Conservation (phyloP, 2,113 vertebrate species). For the Pterocles burchelli region DNA sequence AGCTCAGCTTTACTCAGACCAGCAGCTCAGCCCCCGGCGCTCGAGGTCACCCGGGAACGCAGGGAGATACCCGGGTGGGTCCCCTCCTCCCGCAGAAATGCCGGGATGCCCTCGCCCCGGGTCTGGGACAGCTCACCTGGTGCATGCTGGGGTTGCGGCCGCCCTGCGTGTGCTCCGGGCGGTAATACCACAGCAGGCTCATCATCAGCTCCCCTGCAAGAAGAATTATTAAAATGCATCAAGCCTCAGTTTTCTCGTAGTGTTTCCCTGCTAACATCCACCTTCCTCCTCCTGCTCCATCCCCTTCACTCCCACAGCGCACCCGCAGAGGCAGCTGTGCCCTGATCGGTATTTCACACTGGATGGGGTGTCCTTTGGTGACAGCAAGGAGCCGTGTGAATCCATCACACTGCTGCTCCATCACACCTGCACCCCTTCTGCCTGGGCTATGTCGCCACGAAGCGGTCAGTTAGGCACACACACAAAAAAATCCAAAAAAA, state of each 20-base stretch:
- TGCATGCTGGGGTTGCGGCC: constrained; percentile 91
- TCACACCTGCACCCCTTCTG: neutral
- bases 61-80: neutral
- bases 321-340: neutral
- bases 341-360: constrained; percentile 17
- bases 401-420: neutral
- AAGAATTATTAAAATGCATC: neutral
- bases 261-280: neutral
- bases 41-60: neutral
- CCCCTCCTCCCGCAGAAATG: neutral
- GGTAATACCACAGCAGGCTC: constrained; percentile 99
- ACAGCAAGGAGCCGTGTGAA: neutral
- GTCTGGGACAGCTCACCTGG: constrained; percentile 80
- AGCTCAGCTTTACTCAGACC: neutral
- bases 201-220: constrained; percentile 96
- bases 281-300: neutral
- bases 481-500: too few relatives aligned
- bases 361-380: constrained; percentile 31
- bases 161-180: constrained; percentile 97
- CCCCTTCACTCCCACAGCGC: neutral
- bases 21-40: neutral
- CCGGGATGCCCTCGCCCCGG: accelerated
- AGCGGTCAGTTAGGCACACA: neutral
- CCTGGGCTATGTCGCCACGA: neutral
- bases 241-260: neutral